phyloP scores from a whole-genome alignment of 2,113 vertebrate species.

The Nannospalax galili region DNA sequence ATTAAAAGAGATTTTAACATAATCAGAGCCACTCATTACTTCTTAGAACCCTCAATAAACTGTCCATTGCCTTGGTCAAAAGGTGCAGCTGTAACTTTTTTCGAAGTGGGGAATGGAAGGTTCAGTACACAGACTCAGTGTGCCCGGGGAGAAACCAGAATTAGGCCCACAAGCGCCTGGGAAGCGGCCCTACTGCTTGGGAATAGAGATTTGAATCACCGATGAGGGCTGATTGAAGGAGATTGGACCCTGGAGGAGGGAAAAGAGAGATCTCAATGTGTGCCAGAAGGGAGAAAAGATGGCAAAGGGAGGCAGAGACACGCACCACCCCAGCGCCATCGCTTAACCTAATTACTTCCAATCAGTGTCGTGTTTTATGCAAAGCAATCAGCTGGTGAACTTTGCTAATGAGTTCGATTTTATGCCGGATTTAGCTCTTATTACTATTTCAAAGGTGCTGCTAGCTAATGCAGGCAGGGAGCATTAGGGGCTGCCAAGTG shows the following conservation, averaged over 20 bases:
- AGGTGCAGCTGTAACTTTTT: constrained; percentile 70
- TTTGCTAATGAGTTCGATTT: constrained; percentile 99
- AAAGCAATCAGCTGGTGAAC: constrained; percentile 97
- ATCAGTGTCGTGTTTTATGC: constrained; percentile 95
- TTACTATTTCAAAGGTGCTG: constrained; percentile 92
- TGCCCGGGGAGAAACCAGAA: background rate
- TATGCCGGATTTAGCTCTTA: constrained; percentile 98
- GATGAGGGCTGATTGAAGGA: background rate
- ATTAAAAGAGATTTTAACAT: constrained; percentile 89
- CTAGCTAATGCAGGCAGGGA: constrained; percentile 80
- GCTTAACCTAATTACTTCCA: constrained; percentile 98
- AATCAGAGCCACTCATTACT: constrained; percentile 81
- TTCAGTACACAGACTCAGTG: background rate
- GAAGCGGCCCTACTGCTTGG: background rate
- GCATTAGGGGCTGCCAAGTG: constrained; percentile 50
- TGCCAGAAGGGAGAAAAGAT: constrained; percentile 72
- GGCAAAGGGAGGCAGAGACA: constrained; percentile 85
- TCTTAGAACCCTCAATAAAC: constrained; percentile 76
- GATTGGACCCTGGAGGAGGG: constrained; percentile 43
- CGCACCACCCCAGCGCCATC: constrained; percentile 84
- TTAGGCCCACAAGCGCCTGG: constrained; percentile 7
- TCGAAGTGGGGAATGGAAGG: constrained; percentile 48
- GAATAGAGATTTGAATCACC: constrained; percentile 44
- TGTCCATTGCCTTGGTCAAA: constrained; percentile 61
- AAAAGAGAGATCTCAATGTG: constrained; percentile 53